Evolutionary conservation across 35 echinoderm and acorn worm genomes (phyloP).

Genomic region (Apostichopus japonicus): DNA sequence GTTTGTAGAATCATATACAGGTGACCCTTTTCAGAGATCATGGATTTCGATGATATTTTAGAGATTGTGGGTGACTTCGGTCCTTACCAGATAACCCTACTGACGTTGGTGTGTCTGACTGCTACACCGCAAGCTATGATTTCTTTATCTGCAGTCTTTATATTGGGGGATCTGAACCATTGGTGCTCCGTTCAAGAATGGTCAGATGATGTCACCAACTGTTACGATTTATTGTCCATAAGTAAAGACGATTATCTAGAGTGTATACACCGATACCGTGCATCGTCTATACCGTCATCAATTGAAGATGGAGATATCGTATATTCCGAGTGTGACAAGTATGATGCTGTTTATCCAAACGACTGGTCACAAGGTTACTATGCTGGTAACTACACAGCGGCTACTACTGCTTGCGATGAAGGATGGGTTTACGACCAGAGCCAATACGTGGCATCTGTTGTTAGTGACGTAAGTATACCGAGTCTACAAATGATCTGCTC

Average conservation of each 20-base stretch:
- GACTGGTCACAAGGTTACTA: background rate
- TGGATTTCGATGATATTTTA: slow-evolving; percentile 46
- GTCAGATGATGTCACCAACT: background rate
- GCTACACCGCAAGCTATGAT: slow-evolving; percentile 23
- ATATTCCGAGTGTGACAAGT: slow-evolving; percentile 13
- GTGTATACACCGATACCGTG: slow-evolving; percentile 15
- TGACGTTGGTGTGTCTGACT: slow-evolving; percentile 16
- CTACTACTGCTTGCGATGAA: slow-evolving; percentile 36
- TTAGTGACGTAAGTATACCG: slow-evolving; percentile 42
- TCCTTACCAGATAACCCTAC: slow-evolving; percentile 45
- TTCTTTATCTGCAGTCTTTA: slow-evolving; percentile 9
- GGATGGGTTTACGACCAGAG: slow-evolving; percentile 55
- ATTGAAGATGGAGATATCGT: background rate
- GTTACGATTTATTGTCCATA: background rate
- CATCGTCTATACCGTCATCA: slow-evolving; percentile 19
- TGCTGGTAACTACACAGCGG: slow-evolving; percentile 32
- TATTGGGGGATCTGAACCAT: slow-evolving; percentile 46
- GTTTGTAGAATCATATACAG: no score
- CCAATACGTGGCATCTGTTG: slow-evolving; percentile 29
- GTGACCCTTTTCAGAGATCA: background rate
- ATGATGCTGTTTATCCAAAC: slow-evolving; percentile 16
- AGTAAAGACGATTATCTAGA: background rate
- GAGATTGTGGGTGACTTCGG: slow-evolving; percentile 50
- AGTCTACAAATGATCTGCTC: no score
- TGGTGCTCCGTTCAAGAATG: slow-evolving; percentile 38